A percentile compares a stretch with the other conserved stretches of the same genome.
Evolutionary conservation across 2,888 invertebrate genomes (phyloP).

Genomic region (Barypeithes pellucidus): DNA sequence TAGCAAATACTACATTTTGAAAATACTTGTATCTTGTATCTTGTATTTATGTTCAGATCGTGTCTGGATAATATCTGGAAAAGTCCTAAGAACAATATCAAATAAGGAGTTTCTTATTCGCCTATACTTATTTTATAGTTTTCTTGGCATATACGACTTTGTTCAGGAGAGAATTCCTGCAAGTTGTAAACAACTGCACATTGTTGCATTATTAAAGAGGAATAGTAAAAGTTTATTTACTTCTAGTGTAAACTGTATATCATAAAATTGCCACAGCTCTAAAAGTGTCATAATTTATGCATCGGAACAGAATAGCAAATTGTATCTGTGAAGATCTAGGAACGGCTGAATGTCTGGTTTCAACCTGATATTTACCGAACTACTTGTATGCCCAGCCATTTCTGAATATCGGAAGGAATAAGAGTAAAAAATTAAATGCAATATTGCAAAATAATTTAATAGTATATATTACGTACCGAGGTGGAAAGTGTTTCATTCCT

Average conservation of each 20-base stretch:
- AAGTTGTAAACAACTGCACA: constrained; percentile 22
- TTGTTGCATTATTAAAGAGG: constrained; percentile 35
- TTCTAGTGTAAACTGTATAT: neutral
- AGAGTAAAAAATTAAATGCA: too few species aligned
- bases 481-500: too few species aligned
- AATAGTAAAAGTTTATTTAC: constrained; percentile 16
- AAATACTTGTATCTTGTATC: too few species aligned
- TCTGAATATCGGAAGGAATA: too few species aligned
- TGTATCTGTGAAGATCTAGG: neutral
- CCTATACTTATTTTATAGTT: constrained; percentile 12
- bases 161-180: neutral
- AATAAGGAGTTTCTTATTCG: neutral
- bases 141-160: neutral
- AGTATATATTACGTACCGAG: too few species aligned
- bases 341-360: too few species aligned
- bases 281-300: neutral
- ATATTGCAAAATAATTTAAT: too few species aligned
- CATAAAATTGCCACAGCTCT: neutral
- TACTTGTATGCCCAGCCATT: too few species aligned
- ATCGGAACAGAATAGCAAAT: neutral
- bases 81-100: neutral
- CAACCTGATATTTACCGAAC: too few species aligned
- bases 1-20: too few species aligned
- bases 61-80: neutral
- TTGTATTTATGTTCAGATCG: neutral